Base-by-base conservation (phyloP, 2,113 vertebrate genomes). In the Nipponia nippon region DNA sequence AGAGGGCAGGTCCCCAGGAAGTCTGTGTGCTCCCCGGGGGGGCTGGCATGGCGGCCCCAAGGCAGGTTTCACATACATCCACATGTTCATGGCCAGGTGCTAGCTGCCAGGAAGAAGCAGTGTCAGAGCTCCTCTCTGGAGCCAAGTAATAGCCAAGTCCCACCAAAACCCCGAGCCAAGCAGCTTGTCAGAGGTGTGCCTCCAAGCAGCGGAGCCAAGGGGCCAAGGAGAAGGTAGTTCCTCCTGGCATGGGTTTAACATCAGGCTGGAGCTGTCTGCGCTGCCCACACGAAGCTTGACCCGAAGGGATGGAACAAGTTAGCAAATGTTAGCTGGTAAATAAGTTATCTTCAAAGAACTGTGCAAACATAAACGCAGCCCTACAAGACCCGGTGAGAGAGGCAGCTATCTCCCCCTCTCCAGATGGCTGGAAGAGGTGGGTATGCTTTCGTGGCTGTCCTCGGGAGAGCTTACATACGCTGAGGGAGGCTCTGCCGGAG, bases 81-180 rank as follows among this genome's bases (percentile, higher is more conserved):
- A 4, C 0, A 0, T 12, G 13, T 4, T 58, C 72, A 7, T 0
- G 0, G 16, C 34, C 0, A 0, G 34, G 30, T 1, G 0, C 40
- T 4, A 22, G n/a, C 49, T 26, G 16, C n/a, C 36, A 26, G 70
- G 40, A 77, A 62, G 73, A 22, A 42, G 47, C 22, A 50, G 32
- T 8, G 46, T 53, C 53, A 40, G 38, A 72, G 13, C 20, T 67
- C 52, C 42, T 42, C 0, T 1, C 56, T 58, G 49, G 20, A 86
- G 27, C 15, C 56, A 11, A 53, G 50, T 23, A n/a, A 4, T 14
- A 36, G 47, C 11, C 21, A 30, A 61, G 47, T 36, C 11, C 36
- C 81, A 49, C 9, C 0, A 2, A 67, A 80, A 13, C 9, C 23
- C 42, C 0, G 9, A 80, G 79, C 42, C 34, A 16, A 72, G 71